These are phyloP conservation scores for Agrochola litura DNA, from an alignment of 2,888 invertebrate genomes.

Conservation along the genomic window DNA sequence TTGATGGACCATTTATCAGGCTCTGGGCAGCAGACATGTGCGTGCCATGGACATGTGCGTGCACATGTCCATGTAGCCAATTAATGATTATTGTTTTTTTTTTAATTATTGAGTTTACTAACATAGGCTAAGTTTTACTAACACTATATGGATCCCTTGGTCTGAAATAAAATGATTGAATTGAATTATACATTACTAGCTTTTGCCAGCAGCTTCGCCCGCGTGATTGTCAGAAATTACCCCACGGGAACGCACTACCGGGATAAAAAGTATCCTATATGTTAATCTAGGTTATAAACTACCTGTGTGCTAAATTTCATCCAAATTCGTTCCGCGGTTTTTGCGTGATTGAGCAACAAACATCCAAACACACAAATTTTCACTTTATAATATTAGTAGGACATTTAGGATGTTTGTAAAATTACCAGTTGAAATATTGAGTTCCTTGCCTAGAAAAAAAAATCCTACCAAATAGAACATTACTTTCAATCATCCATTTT, in stretches of 20 bases:
- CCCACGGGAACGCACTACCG: not conserved
- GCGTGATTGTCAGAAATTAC: not conserved
- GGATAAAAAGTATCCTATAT: not conserved
- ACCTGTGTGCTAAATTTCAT: not conserved
- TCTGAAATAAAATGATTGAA: too few relatives aligned
- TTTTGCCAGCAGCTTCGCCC: not conserved
- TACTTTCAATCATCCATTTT: constrained; percentile 51
- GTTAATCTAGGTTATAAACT: not conserved
- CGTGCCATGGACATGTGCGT: too few relatives aligned
- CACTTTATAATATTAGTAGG: too few relatives aligned
- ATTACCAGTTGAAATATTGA: not conserved
- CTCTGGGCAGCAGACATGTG: too few relatives aligned
- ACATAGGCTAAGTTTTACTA: too few relatives aligned
- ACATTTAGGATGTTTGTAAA: not conserved
- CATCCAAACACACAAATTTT: not conserved
- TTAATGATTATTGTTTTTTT: too few relatives aligned
- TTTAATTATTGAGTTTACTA: too few relatives aligned
- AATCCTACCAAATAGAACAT: constrained; percentile 18
- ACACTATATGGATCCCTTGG: too few relatives aligned
- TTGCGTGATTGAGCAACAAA: not conserved
- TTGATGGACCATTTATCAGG: too few relatives aligned
- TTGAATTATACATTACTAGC: not conserved
- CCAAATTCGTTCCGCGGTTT: not conserved
- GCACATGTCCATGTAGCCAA: too few relatives aligned
- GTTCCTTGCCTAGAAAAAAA: not conserved